Base-by-base conservation (phyloP, 2,113 vertebrate species). In the Etheostoma spectabile region DNA sequence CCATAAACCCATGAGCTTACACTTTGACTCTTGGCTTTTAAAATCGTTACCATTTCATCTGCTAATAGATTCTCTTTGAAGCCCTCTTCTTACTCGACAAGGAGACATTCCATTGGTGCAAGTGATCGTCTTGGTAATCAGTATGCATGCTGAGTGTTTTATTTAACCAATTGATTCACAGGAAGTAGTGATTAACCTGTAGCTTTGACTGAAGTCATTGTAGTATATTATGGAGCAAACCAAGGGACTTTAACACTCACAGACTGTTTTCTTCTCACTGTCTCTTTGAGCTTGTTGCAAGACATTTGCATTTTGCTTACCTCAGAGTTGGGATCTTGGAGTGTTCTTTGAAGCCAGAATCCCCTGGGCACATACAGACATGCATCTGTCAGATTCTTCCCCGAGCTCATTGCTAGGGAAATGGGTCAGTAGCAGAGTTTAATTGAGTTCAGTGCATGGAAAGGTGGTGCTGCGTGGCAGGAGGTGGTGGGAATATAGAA, bases 341-440 rank as follows among this genome's bases (percentile, higher is more conserved):
- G 49, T 69, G 74, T 85, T 87, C 79, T 85, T 90, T 87, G 65
- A 88, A 92, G 86, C 72, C 86, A 84, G 80, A 78, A 15, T 87
- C 90, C 85, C 92, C 46, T 45, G 78, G 84, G 91, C 79, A 74
- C 80, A 75, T 51, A 65, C 84, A 80, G 53, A 66, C 82, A 85
- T 84, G 85, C 83, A 84, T 91, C 88, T 89, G 86, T 91, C 87
- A 91, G 78, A 88, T 77, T 80, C 80, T 87, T 91, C 86, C 63
- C 57, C 18, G 63, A 78, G 70, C 85, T 91, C 82, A 92, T 87
- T 91, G 88, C 73, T 52, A 84, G 61, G 88, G 84, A 93, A 92
- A 78, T 85, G 76, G 84, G 90, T 91, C 90, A 88, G 85, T 27
- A 11, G 45, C 82, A 57, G 76, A 83, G 89, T 88, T 90, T 89